Base-by-base conservation (phyloP, 2,888 invertebrate genomes). In the Drosophila flavopinicola region DNA sequence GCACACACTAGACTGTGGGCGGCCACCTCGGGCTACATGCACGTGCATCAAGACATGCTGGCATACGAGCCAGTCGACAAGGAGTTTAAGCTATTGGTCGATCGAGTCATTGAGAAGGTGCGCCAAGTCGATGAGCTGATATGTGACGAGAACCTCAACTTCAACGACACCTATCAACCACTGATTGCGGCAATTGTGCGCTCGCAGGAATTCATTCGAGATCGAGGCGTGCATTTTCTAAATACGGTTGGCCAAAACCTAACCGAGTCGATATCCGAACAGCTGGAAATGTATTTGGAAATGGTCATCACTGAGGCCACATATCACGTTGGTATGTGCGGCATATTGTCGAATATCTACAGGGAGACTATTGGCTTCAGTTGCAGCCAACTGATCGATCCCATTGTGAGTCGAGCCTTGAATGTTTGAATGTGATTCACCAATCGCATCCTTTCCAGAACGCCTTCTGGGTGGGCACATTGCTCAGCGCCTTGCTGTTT, bases 381-480 rank as follows among this genome's bases (percentile, higher is more conserved):
- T 3, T 69, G 69, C 25, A 17, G 29, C 0, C 39, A 45, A 1
- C 6, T 70, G 9, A 44, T 67, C 13, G 44, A 56, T 49, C 69
- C 69, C 6, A 63, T 70, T 48, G 69, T 70, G 13, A 54, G 20
- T 20, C 20, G 20, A n/a, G n/a, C n/a, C n/a, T n/a, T n/a, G n/a
- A n/a, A n/a, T n/a, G n/a, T n/a, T n/a, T n/a, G n/a, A n/a, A n/a
- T n/a, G n/a, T n/a, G n/a, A n/a, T n/a, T n/a, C n/a, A 15, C 15
- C 30, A 17, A 42, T 33, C n/a, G n/a, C n/a, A n/a, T n/a, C n/a
- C n/a, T n/a, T n/a, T 63, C 30, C 91, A 97, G 97, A 97, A 97
- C 92, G 97, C 97, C 39, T 97, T 96, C 92, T 98, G 98, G 98
- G 94, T 96, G 85, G 95, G 97, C 64, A 92, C 97, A 67, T 94